Base-by-base conservation (phyloP, 2,113 vertebrate species). In the Oophaga pumilio region DNA sequence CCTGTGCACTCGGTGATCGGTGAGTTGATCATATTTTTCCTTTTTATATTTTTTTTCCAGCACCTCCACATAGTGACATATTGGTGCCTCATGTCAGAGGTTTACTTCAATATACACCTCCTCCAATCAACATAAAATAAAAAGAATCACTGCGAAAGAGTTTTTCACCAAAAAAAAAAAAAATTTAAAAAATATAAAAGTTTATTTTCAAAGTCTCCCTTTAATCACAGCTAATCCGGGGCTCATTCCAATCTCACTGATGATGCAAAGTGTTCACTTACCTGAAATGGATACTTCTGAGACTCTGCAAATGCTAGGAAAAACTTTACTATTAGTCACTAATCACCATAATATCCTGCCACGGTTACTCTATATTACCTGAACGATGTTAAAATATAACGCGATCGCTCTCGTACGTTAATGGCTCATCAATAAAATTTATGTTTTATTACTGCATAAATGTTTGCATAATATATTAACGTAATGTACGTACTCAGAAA, bases 391-490 rank as follows among this genome's bases (percentile, higher is more conserved):
- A 74, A 33, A 74, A 74, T 22, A 43, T 74, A 15, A 49, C 17
- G 7, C 49, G 69, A 73, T 49, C 50, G 71, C 71, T 74, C 71
- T 73, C 20, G 17, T 22, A 49, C 18, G 17, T 74, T 74, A 74
- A 74, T 50, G 43, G 33, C 7, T 49, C 43, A 1, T 49, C 33
- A 33, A 74, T 74, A 50, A 74, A 74, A 74, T 20, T 74, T 20
- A 74, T 74, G 71, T 50, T 50, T 74, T 74, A 74, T 74, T 74
- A 74, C 33, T 50, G 71, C 71, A 74, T 74, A 50, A 74, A 74
- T 74, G 71, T 74, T 74, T 74, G 71, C 71, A 50, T 74, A 49
- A 74, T 17, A 50, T 74, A 74, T 74, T 74, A 50, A 74, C 10
- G 43, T 22, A 74, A 33, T 74, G 71, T 18, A 26, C 71, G 43